Conservation (phyloP, 2,888 invertebrate genomes). For the Sarcophaga subvicina region DNA sequence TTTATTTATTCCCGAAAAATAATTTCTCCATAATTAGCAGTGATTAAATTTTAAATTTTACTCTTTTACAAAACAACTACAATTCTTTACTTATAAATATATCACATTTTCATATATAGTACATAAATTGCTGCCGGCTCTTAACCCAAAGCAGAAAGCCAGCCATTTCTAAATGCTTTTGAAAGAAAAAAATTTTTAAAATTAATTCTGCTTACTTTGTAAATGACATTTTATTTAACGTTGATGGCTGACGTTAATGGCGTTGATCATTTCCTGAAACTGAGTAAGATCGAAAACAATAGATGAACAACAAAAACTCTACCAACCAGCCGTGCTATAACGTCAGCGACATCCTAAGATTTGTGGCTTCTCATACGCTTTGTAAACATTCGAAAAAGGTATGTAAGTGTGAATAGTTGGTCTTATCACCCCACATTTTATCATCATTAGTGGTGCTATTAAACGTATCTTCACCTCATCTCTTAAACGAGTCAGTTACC, state of each 20-base stretch:
- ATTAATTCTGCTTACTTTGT: background rate
- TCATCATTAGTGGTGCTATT: background rate
- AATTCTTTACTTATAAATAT: too few species aligned
- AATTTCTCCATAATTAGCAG: too few species aligned
- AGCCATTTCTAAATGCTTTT: background rate
- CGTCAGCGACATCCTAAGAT: slow-evolving; percentile 32
- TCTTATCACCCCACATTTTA: background rate
- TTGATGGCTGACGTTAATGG: slow-evolving; percentile 15
- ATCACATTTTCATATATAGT: too few species aligned
- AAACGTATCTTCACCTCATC: background rate
- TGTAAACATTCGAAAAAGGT: background rate
- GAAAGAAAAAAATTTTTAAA: background rate
- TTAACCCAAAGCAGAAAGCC: background rate
- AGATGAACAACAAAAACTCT: slow-evolving; percentile 22
- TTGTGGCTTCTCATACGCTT: background rate
- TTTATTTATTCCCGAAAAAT: too few species aligned
- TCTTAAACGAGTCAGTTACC: background rate
- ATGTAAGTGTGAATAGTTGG: background rate
- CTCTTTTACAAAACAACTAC: too few species aligned
- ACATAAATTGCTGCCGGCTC: too few species aligned
- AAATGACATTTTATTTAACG: slow-evolving; percentile 55
- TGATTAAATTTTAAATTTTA: too few species aligned
- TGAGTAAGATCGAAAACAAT: slow-evolving; percentile 34
- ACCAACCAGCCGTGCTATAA: background rate
- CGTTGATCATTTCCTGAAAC: slow-evolving; percentile 63